Evolutionary conservation across 2,888 invertebrate species (phyloP).

Genomic region (Drosophila demipolita): DNA sequence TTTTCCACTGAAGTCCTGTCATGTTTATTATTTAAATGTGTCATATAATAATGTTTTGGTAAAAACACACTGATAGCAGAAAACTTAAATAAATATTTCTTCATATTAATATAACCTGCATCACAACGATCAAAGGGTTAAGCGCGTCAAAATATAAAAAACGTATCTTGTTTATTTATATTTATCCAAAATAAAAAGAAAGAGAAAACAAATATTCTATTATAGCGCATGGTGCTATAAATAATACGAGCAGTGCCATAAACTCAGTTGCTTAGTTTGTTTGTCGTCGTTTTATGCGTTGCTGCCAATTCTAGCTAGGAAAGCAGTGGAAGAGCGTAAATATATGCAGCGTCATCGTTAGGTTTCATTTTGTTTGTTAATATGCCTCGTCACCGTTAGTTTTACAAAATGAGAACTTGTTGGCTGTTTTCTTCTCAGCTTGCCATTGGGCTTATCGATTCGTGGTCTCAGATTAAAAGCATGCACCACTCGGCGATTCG

Average conservation of each 20-base stretch:
- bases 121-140: background rate
- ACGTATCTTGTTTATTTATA: slow-evolving; percentile 1
- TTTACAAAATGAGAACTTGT: slow-evolving; percentile 40
- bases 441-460: slow-evolving; percentile 42
- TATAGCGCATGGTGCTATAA: slow-evolving; percentile 36
- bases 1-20: background rate
- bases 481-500: slow-evolving; percentile 16
- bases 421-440: slow-evolving; percentile 18
- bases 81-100: background rate
- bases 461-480: slow-evolving; percentile 67
- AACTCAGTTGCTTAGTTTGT: slow-evolving; percentile 17
- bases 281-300: slow-evolving; percentile 1
- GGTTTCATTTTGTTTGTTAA: slow-evolving; percentile 56
- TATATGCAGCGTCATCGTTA: slow-evolving; percentile 72
- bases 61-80: background rate
- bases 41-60: background rate
- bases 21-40: background rate
- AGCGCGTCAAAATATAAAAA: slow-evolving; percentile 1
- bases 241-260: slow-evolving; percentile 34
- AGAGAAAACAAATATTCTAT: slow-evolving; percentile 12
- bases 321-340: slow-evolving; percentile 46
- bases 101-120: background rate
- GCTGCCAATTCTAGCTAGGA: slow-evolving; percentile 23
- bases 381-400: slow-evolving; percentile 68
- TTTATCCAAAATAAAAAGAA: slow-evolving; percentile 20